phyloP scores from a whole-genome alignment of 2,113 vertebrate genomes.

The Hiodon alosoides region DNA sequence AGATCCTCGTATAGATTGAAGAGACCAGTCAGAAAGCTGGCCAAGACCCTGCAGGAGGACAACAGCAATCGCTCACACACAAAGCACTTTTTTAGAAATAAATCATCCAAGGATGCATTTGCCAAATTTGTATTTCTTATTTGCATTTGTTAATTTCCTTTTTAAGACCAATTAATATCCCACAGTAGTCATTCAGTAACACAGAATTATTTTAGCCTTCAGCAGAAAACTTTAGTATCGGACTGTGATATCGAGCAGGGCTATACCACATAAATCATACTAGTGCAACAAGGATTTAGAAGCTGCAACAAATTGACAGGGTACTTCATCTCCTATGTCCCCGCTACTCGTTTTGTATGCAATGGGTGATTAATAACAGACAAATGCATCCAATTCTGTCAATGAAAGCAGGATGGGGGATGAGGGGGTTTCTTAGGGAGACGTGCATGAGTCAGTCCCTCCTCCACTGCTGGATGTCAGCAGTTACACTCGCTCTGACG shows the following conservation, averaged over 20 bases:
- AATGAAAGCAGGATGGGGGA: conserved; percentile 26
- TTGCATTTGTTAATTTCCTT: too few species aligned
- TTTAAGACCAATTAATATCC: too few species aligned
- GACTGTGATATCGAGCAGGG: background rate
- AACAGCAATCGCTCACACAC: too few species aligned
- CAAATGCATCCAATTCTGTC: conserved; percentile 34
- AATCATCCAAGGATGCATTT: too few species aligned
- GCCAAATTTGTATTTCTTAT: too few species aligned
- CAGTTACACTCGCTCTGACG: background rate
- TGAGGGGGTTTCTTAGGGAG: background rate
- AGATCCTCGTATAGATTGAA: background rate
- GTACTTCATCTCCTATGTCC: background rate
- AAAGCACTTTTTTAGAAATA: too few species aligned
- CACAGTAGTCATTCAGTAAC: too few species aligned
- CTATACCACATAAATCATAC: too few species aligned
- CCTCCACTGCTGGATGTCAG: conserved; percentile 37
- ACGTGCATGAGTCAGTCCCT: conserved; percentile 6
- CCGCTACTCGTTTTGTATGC: background rate
- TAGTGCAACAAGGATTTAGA: background rate
- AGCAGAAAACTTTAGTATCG: background rate
- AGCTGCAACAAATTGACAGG: background rate
- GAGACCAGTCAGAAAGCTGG: background rate
- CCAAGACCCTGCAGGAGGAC: background rate
- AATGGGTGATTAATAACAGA: background rate
- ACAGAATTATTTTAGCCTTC: too few species aligned